Evolutionary conservation across 2,797 vertebrate genomes (phyloP).

Genomic region (Tadarida brasiliensis): DNA sequence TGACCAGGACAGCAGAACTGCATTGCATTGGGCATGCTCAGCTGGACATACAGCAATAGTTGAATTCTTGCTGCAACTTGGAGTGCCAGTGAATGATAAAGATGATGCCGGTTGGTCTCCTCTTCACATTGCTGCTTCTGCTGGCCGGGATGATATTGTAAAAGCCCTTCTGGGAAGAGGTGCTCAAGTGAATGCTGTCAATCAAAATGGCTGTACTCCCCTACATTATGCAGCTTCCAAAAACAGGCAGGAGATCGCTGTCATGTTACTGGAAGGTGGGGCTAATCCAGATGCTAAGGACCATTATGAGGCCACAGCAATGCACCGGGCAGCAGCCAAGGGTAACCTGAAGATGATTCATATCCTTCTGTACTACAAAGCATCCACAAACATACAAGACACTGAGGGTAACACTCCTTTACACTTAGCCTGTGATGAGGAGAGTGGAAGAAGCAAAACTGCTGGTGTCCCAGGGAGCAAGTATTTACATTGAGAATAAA

Average conservation of each 20-base stretch:
- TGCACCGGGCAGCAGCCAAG: slow-evolving; percentile 96
- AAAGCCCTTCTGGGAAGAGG: slow-evolving; percentile 93
- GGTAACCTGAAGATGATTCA: slow-evolving; percentile 96
- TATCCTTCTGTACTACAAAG: slow-evolving; percentile 95
- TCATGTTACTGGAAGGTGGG: slow-evolving; percentile 94
- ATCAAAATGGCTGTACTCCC: slow-evolving; percentile 97
- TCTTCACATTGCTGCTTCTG: slow-evolving; percentile 97
- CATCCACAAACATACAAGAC: slow-evolving; percentile 96
- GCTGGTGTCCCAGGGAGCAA: no score
- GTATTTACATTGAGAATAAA: slow-evolving; percentile 98
- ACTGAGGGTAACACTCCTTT: slow-evolving; percentile 96
- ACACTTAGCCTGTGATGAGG: slow-evolving; percentile 97
- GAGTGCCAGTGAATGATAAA: slow-evolving; percentile 93
- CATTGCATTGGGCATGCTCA: slow-evolving; percentile 98
- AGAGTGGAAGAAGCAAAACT: slow-evolving; percentile 96
- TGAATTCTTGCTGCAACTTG: slow-evolving; percentile 92
- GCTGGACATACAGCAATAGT: slow-evolving; percentile 94
- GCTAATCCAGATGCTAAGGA: slow-evolving; percentile 95
- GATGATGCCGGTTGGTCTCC: slow-evolving; percentile 97
- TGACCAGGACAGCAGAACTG: slow-evolving; percentile 94
- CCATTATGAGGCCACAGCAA: slow-evolving; percentile 94
- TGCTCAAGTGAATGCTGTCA: slow-evolving; percentile 95
- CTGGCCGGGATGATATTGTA: slow-evolving; percentile 96
- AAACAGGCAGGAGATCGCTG: slow-evolving; percentile 96
- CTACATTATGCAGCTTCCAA: slow-evolving; percentile 98